Base-by-base conservation (phyloP, 2,113 vertebrate species). In the Vidua chalybeata region DNA sequence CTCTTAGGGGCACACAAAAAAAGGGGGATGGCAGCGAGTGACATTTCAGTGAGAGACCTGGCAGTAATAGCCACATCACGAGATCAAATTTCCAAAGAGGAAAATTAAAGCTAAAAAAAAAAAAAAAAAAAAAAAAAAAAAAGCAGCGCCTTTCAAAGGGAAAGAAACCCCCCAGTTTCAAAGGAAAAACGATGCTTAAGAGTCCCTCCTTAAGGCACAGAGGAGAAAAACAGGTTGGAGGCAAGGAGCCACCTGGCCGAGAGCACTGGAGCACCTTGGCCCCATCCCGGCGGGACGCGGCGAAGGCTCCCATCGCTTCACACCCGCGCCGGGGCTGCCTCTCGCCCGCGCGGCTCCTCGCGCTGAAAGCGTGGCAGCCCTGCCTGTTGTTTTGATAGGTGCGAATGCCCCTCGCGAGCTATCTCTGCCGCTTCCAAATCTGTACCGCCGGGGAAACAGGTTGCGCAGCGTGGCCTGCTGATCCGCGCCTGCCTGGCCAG, bases 381-480 rank as follows among this genome's bases (percentile, higher is more conserved):
- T 96, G 87, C 81, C 90, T 94, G 78, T 93, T 94, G 81, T 96
- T 91, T 93, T 94, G 94, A 94, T 11, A 93, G 92, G 94, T 89
- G 92, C 58, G 78, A 96, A 93, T 48, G 93, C 78, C 96, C 95
- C 93, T 92, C 15, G 35, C n/a, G n/a, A 93, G 89, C 89, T 43
- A 18, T 72, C 87, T 33, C 95, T 92, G 84, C 93, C 94, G 52
- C 31, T 84, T 81, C 94, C 93, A 96, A 94, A 96, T 96, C 73
- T 96, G 93, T 68, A 74, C 66, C 84, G 85, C 78, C 90, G n/a
- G 74, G 75, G 95, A 73, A 94, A 95, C 80, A 96, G 96, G 91
- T 90, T 94, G 94, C 72, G 20, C 85, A 76, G 55, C 63, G 46
- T 87, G 90, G 81, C 95, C 95, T 95, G 94, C 92, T 94, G 94